phyloP scores from a whole-genome alignment of 2,888 invertebrate species.

The Mesodorylaimus sp. region DNA sequence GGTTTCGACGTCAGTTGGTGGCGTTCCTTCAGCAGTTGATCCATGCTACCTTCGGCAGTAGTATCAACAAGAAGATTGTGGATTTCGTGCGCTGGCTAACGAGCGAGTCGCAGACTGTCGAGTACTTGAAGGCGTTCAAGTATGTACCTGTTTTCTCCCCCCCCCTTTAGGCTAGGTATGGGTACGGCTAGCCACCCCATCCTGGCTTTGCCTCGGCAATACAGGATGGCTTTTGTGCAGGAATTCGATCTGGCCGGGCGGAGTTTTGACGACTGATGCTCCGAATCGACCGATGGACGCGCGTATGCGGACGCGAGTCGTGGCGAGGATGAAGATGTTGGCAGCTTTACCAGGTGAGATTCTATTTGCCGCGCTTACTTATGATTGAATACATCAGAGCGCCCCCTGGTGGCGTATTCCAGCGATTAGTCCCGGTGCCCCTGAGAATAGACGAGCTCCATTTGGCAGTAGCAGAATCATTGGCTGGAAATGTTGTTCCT shows the following conservation, averaged over 20 bases:
- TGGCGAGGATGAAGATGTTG: slow-evolving; percentile 64
- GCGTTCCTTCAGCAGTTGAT: slow-evolving; percentile 55
- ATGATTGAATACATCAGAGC: too few species aligned
- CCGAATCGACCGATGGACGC: slow-evolving; percentile 41
- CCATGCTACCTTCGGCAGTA: slow-evolving; percentile 59
- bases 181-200: too few species aligned
- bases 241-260: slow-evolving; percentile 43
- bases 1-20: slow-evolving; percentile 53
- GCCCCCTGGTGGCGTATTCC: too few species aligned
- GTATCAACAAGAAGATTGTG: slow-evolving; percentile 60
- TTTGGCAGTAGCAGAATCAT: too few species aligned
- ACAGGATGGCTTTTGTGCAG: slow-evolving; percentile 25
- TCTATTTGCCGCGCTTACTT: too few species aligned
- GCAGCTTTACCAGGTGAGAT: slow-evolving; percentile 55
- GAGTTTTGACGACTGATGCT: slow-evolving; percentile 39
- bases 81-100: slow-evolving; percentile 69
- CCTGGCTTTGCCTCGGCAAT: too few species aligned
- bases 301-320: slow-evolving; percentile 57
- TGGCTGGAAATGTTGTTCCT: too few species aligned
- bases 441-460: too few species aligned
- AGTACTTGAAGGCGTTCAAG: slow-evolving; percentile 66
- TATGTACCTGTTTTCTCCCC: slow-evolving; percentile 37
- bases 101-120: slow-evolving; percentile 67
- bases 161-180: too few species aligned
- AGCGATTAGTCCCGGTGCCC: too few species aligned